Evolutionary conservation across 2,888 invertebrate species (phyloP).

Genomic region (Meiosimyza platycephala): DNA sequence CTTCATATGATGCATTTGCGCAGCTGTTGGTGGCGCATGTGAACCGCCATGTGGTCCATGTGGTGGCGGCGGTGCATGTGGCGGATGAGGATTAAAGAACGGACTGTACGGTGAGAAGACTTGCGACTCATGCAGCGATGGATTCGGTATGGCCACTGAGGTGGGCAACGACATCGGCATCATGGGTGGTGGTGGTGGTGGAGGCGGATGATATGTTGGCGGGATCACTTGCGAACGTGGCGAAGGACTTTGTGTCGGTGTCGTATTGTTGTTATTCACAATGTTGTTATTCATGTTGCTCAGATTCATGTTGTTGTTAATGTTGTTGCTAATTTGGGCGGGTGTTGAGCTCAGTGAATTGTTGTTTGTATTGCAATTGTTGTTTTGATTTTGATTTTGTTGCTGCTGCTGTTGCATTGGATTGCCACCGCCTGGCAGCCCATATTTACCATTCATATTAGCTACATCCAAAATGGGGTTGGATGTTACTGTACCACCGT

Average conservation of each 20-base stretch:
- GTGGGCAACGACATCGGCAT: slow-evolving; percentile 91
- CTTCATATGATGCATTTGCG: slow-evolving; percentile 67
- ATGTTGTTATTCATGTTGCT: slow-evolving; percentile 42
- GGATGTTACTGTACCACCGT: slow-evolving; percentile 45
- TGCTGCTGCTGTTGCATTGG: slow-evolving; percentile 60
- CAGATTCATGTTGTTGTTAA: slow-evolving; percentile 38
- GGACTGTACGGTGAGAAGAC: slow-evolving; percentile 93
- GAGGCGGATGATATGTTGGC: slow-evolving; percentile 66
- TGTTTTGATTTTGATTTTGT: slow-evolving; percentile 58
- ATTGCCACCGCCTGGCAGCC: slow-evolving; percentile 26
- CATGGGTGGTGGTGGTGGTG: slow-evolving; percentile 83
- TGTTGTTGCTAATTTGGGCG: slow-evolving; percentile 29
- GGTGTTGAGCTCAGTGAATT: slow-evolving; percentile 26
- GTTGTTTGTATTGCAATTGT: slow-evolving; percentile 45
- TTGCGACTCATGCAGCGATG: slow-evolving; percentile 93
- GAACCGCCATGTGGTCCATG: slow-evolving; percentile 67
- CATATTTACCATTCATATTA: slow-evolving; percentile 31
- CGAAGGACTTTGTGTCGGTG: slow-evolving; percentile 72
- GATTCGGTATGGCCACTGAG: slow-evolving; percentile 96
- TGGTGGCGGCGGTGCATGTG: slow-evolving; percentile 64
- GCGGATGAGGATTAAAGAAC: slow-evolving; percentile 78
- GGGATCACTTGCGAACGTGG: slow-evolving; percentile 72
- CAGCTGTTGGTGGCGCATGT: slow-evolving; percentile 68
- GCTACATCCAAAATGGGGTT: slow-evolving; percentile 39
- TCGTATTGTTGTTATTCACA: slow-evolving; percentile 58